Percentiles rank a stretch among this genome's conserved stretches.
Evolutionary conservation across 2,797 vertebrate genomes (phyloP).

Genomic region (Lagocephalus sceleratus): DNA sequence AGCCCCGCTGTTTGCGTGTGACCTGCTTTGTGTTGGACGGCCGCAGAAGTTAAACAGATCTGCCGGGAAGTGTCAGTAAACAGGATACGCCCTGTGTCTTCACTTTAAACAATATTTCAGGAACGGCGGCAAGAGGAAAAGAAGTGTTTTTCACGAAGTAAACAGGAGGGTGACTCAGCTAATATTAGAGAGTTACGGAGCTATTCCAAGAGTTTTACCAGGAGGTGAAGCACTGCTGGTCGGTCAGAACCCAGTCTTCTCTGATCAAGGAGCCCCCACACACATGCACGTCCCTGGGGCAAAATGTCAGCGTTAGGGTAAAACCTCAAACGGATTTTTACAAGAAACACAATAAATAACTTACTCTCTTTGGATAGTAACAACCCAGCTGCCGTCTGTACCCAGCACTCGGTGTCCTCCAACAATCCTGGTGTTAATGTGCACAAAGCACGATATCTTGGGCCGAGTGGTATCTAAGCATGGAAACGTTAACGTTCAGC

Average conservation of each 20-base stretch:
- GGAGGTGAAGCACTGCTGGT: constrained; percentile 94
- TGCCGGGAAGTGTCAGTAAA: constrained; percentile 36
- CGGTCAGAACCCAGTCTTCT: constrained; percentile 94
- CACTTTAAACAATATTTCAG: too few species aligned
- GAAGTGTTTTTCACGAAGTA: neutral
- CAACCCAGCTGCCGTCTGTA: constrained; percentile 91
- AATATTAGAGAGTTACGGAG: neutral
- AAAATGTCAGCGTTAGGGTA: neutral
- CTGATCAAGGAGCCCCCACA: constrained; percentile 94
- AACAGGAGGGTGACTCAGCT: too few species aligned
- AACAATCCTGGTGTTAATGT: constrained; percentile 85
- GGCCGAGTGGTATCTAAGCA: constrained; percentile 36
- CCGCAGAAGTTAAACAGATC: constrained; percentile 53
- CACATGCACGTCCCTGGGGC: constrained; percentile 84
- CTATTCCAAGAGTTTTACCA: constrained; percentile 63
- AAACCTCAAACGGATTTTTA: neutral
- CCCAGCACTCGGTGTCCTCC: constrained; percentile 86
- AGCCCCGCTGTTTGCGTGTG: constrained; percentile 19
- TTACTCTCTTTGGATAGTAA: constrained; percentile 87
- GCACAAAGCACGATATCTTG: constrained; percentile 76
- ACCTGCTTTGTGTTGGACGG: constrained; percentile 24
- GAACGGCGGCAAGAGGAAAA: neutral
- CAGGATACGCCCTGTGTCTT: constrained; percentile 24
- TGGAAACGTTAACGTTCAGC: constrained; percentile 14
- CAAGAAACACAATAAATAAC: constrained; percentile 14